Evolutionary conservation across 1,140 invertebrate genomes (phyloP).

Genomic region (Anadara kagoshimensis): DNA sequence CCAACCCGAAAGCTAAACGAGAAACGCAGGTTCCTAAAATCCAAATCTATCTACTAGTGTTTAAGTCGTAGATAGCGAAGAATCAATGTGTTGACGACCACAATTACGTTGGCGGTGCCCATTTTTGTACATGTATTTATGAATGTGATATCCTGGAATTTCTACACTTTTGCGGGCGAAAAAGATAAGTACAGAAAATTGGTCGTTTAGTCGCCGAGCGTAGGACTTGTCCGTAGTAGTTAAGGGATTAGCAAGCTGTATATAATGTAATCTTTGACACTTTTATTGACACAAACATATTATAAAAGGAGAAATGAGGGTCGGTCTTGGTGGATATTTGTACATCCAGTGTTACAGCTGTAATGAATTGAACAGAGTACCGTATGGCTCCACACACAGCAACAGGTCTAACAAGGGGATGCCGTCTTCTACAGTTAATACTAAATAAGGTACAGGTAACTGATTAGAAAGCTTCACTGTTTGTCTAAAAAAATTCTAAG

Average conservation of each 20-base stretch:
- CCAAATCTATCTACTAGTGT: no score
- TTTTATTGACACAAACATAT: background rate
- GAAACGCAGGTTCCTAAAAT: no score
- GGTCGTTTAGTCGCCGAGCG: no score
- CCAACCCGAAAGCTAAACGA: no score
- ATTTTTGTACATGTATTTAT: background rate
- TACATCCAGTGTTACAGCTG: constrained; percentile 2
- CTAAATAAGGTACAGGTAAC: constrained; percentile 12
- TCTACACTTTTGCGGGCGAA: background rate
- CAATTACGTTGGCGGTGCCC: constrained; percentile 1
- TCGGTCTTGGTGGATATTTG: constrained; percentile 1
- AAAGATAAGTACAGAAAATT: background rate
- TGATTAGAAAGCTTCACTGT: background rate
- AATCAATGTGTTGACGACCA: background rate
- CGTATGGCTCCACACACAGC: constrained; percentile 3
- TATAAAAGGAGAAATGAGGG: constrained; percentile 10
- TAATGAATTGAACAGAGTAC: background rate
- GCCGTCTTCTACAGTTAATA: background rate
- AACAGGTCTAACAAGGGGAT: background rate
- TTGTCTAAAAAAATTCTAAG: background rate
- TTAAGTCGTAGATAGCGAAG: no score
- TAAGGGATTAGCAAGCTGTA: background rate
- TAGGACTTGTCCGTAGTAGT: background rate
- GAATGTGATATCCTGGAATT: background rate
- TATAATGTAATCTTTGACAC: background rate